Base-by-base conservation (phyloP, 2,113 vertebrate genomes). In the Papio anubis region DNA sequence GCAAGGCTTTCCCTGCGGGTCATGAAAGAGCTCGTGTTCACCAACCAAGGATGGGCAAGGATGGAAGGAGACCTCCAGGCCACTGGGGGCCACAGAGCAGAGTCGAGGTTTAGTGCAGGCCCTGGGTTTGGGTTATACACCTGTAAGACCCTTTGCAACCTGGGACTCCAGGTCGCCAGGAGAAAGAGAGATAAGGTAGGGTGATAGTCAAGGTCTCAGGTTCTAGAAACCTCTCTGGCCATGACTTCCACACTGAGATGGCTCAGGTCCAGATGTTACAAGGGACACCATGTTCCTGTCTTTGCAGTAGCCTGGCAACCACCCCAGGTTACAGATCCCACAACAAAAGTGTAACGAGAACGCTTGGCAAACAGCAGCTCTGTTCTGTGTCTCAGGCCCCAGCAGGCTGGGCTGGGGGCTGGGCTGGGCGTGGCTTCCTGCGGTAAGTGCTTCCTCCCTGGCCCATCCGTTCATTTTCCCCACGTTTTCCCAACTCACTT, bases 81-180 rank as follows among this genome's bases (percentile, higher is more conserved):
- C 5, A 10, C 72, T 25, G 72, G 38, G 72, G 10, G 32, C 12
- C 5, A 6, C 27, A n/a, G 45, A 43, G 8, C 14, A 30, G n/a
- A 30, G 20, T 43, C 27, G 1, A 10, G 43, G 2, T 16, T 6
- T 8, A 8, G 8, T 12, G 12, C 5, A 5, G 79, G 32, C 21
- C 16, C 0, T 1, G 17, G 57, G 50, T 30, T 35, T n/a, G 6
- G 5, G 40, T 45, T 9, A 12, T 32, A 7, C 9, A 4, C 20
- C 48, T 9, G 20, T n/a, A n/a, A 0, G 5, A 7, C 50, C 55
- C 4, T 52, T 55, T 59, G 30, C 30, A 73, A 21, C 9, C 38
- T 38, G 32, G 43, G 50, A 73, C 16, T 18, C 50, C 11, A 40
- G 90, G 30, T 30, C 27, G 20, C 2, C 17, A 16, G 50, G 25